A percentile compares a stretch with the other conserved stretches of the same genome.
These are phyloP conservation scores for Cyprinella venusta DNA, from an alignment of 2,797 vertebrate species.

Conservation along the genomic window DNA sequence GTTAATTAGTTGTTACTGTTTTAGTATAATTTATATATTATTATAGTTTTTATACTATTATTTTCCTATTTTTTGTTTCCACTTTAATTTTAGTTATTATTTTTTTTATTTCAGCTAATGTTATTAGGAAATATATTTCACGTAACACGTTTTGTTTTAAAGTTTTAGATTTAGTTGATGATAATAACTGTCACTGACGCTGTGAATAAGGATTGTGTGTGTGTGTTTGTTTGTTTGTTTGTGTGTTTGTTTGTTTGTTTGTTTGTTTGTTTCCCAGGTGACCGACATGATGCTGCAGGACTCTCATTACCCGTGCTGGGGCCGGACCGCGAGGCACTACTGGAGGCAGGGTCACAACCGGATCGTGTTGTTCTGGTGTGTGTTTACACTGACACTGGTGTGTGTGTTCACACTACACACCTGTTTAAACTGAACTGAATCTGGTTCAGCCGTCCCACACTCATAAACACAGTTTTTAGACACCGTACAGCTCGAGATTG, in stretches of 20 bases:
- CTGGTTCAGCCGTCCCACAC: neutral
- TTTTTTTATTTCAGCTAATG: neutral
- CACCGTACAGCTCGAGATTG: neutral
- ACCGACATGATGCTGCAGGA: constrained; percentile 99
- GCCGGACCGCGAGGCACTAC: constrained; percentile 88
- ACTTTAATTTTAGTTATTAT: no score
- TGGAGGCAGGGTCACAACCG: constrained; percentile 95
- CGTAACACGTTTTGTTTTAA: neutral
- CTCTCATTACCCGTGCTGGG: constrained; percentile 93
- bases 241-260: constrained; percentile 18
- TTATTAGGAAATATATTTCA: neutral
- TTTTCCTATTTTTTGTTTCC: neutral
- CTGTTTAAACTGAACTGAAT: neutral
- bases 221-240: constrained; percentile 17
- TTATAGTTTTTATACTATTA: neutral
- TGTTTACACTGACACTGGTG: constrained; percentile 78
- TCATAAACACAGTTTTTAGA: neutral
- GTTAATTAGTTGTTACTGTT: neutral
- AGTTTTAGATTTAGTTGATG: neutral
- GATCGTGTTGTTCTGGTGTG: constrained; percentile 95
- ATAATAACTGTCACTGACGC: neutral
- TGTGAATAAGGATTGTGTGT: constrained; percentile 4
- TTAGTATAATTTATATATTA: neutral
- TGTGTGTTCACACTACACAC: neutral
- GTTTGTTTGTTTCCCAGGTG: constrained; percentile 77